Evolutionary conservation across 2,888 invertebrate genomes (phyloP).

Genomic region (Tipula confusa): DNA sequence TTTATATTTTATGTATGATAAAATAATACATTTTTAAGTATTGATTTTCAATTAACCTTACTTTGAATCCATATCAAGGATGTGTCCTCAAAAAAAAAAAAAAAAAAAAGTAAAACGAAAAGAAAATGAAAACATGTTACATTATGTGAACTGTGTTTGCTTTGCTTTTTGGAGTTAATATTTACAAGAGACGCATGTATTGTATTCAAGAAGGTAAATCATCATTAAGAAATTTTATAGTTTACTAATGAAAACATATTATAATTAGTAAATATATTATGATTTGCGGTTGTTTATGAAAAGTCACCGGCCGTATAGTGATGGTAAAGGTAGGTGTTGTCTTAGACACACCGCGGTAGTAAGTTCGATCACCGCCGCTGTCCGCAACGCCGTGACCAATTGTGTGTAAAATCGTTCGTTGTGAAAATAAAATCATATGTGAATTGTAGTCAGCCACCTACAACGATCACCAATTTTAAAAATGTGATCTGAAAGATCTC

Average conservation of each 20-base stretch:
- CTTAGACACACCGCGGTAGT: no score
- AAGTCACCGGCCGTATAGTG: no score
- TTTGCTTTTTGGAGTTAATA: background rate
- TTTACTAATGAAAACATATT: background rate
- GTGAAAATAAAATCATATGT: no score
- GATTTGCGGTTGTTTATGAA: background rate
- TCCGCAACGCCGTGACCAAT: no score
- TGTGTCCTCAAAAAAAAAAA: background rate
- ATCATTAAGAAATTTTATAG: background rate
- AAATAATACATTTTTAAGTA: background rate
- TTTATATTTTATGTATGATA: background rate
- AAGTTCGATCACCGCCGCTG: no score
- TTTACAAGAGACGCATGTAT: background rate
- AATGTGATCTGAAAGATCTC: no score
- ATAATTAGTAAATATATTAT: background rate
- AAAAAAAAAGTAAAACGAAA: background rate
- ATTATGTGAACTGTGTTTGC: background rate
- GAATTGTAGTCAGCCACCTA: no score
- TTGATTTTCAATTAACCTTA: constrained; percentile 25
- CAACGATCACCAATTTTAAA: no score
- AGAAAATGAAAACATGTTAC: background rate
- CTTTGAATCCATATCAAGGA: constrained; percentile 14
- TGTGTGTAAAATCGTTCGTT: no score
- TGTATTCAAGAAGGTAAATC: background rate
- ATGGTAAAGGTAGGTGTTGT: no score